Evolutionary conservation across 2,888 invertebrate species (phyloP), one percentile per base, ranked within the genome.

Genomic region (Phrixothrix hirtus): DNA sequence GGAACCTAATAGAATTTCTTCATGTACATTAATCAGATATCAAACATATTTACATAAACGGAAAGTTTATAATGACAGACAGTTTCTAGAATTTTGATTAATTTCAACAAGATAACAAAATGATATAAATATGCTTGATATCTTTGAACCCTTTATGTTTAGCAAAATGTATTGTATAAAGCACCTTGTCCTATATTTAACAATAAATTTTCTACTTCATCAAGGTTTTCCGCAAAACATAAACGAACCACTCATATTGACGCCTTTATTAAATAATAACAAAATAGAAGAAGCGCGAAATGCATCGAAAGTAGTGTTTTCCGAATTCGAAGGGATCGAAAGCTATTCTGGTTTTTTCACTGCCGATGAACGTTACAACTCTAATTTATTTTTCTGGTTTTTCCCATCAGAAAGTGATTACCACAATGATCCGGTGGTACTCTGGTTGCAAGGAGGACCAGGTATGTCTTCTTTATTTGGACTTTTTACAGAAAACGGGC

Each of bases 321-420:
- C 79, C 10, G 79, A 80, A 45, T 50, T 77, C 70, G 76, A 74
- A n/a, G 76, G 79, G 9, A 77, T 86, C 25, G 79, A 78, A 58
- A 88, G 88, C 63, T 87, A 86, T 65, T 79, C 88, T 11, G 87
- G 89, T n/a, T 92, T 83, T 68, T 78, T 92, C 44, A 92, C 91
- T 0, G 91, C 92, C 1, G 85, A 92, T 69, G 81, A 84, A 57
- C 73, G 78, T 1, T 84, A 79, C 65, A 82, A 87, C 59, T 89
- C 90, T 0, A 90, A 92, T 67, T 81, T 88, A 74, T 92, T 91
- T 76, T 89, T 92, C 73, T 92, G 92, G 92, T 92, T 88, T 67
- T 91, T 92, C 69, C 90, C 89, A 0, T 84, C 52, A 27, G 70
- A 78, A 63, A 75, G 77, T 0, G 29, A 55, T 27, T 55, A 50